These are phyloP conservation scores for Acropternis orthonyx DNA, from an alignment of 2,797 vertebrate species.

Conservation along the genomic window DNA sequence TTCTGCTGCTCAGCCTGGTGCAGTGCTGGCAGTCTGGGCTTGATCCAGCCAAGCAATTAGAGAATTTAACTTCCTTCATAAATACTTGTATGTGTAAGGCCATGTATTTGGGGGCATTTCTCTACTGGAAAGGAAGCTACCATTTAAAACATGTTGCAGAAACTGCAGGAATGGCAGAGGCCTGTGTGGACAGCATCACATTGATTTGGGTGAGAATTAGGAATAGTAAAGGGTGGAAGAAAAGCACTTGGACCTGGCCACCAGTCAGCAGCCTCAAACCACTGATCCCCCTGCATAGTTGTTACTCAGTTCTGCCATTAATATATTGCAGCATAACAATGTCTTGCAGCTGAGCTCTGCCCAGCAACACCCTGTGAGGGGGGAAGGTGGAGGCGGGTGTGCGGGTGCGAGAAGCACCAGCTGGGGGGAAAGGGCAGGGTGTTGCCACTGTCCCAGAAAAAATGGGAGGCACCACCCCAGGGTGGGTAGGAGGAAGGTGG, in stretches of 20 bases:
- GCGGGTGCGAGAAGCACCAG: not conserved
- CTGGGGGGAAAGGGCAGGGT: not conserved
- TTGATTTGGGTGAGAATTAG: not conserved
- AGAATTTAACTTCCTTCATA: conserved; percentile 38
- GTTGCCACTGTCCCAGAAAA: not conserved
- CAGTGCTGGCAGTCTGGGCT: not conserved
- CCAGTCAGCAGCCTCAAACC: not conserved
- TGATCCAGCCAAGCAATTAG: conserved; percentile 23
- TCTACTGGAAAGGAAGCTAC: not conserved
- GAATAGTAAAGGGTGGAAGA: not conserved
- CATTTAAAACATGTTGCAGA: not conserved
- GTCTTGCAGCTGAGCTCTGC: not conserved
- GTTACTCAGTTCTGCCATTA: not conserved
- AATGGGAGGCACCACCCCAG: not conserved
- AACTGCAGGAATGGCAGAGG: not conserved
- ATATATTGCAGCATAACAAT: not conserved
- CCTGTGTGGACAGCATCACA: not conserved
- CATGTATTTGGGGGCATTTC: not conserved
- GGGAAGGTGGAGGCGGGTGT: not conserved
- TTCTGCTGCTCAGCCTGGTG: not conserved
- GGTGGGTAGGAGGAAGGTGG: not conserved
- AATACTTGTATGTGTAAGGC: not conserved
- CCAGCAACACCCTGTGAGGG: not conserved
- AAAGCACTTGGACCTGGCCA: not conserved
- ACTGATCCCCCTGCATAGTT: fast-evolving